Percentiles rank a stretch among this genome's conserved stretches.
Evolutionary conservation across 2,888 invertebrate genomes (phyloP).

Genomic region (Pasiphila rectangulata): DNA sequence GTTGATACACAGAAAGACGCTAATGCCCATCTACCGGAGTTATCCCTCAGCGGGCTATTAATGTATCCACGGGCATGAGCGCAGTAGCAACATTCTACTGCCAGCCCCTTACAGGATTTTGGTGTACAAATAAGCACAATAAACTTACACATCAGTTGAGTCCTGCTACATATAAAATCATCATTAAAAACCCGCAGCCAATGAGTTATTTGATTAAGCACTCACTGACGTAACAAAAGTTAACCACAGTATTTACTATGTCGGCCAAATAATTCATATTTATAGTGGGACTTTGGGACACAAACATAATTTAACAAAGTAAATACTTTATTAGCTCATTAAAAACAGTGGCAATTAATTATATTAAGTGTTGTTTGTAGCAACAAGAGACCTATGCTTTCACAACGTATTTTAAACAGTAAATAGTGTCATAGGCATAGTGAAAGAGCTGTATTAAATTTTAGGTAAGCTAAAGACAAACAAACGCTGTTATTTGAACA

Average conservation of each 20-base stretch:
- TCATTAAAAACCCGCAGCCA: too few species aligned
- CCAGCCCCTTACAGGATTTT: too few species aligned
- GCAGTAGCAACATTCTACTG: too few species aligned
- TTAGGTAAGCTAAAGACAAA: too few species aligned
- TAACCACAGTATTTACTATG: neutral
- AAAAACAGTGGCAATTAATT: constrained; percentile 24
- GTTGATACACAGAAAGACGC: too few species aligned
- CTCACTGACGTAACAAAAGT: neutral
- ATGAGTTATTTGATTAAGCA: neutral
- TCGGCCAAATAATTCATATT: neutral
- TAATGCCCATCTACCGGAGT: too few species aligned
- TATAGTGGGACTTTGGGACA: neutral
- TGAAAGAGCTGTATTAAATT: constrained; percentile 2
- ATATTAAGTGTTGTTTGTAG: constrained; percentile 31
- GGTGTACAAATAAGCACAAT: too few species aligned
- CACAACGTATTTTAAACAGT: constrained; percentile 26
- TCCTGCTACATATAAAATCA: too few species aligned
- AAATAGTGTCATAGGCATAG: constrained; percentile 4
- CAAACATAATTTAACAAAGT: neutral
- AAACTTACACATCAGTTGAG: too few species aligned
- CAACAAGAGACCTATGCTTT: constrained; percentile 31
- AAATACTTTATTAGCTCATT: constrained; percentile 10
- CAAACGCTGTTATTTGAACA: too few species aligned
- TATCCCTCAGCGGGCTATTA: too few species aligned
- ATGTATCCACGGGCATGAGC: too few species aligned